Conservation (phyloP, 2,888 invertebrate species). For the Ectobius pallidus region DNA sequence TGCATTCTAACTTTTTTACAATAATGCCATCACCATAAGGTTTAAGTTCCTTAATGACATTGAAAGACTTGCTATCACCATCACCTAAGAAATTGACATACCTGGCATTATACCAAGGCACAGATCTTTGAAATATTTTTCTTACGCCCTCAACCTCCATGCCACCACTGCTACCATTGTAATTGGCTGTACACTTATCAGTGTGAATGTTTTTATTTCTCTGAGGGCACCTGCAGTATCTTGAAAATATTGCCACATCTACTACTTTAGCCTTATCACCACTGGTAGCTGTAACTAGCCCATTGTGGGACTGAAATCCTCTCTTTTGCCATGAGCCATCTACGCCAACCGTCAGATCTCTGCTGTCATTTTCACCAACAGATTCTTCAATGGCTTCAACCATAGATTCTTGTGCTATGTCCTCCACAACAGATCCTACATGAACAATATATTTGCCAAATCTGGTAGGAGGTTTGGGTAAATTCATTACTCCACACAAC, state of each 20-base stretch:
- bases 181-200: not conserved
- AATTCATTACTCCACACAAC: not conserved
- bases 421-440: not conserved
- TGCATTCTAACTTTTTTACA: not conserved
- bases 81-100: not conserved
- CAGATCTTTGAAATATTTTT: not conserved
- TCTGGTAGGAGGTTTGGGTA: not conserved
- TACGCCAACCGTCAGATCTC: not conserved
- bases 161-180: not conserved
- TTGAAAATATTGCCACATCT: not conserved
- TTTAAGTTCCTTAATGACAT: not conserved
- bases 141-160: not conserved
- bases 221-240: not conserved
- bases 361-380: not conserved
- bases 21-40: not conserved
- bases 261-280: not conserved
- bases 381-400: no score
- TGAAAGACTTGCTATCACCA: slow-evolving; percentile 8
- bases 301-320: not conserved
- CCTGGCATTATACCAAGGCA: not conserved
- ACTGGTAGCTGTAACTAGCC: not conserved
- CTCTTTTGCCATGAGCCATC: not conserved
- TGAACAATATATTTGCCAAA: not conserved
- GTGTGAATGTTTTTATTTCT: not conserved
- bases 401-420: not conserved